Base-by-base conservation (phyloP, 2,888 invertebrate genomes). In the Noctua janthe region DNA sequence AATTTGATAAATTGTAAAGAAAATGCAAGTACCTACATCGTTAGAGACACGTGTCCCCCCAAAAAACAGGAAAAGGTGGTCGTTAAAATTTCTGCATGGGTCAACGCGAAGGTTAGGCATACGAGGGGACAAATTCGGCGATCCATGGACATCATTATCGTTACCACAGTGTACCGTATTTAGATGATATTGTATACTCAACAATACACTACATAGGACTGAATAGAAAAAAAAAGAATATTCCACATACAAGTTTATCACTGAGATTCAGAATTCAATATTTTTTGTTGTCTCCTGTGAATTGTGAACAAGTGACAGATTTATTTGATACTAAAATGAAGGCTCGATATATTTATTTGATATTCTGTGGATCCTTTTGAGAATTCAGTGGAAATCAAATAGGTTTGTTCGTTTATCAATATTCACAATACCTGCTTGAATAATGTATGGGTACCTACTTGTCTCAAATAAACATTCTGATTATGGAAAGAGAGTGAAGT, bases 41-140 rank as follows among this genome's bases (percentile, higher is more conserved):
- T 88, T 88, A 85, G 71, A 67, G 85, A 76, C 91, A 91, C 91
- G 91, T 89, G 91, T 87, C 87, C 72, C 82, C 66, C 66, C 80
- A 87, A 88, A 89, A 88, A 90, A 89, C 76, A 82, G 81, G 81
- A 76, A 84, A 83, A 90, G 84, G 78, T 88, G 88, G 81, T 90
- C 90, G 86, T 90, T 90, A 90, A 90, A 90, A 90, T 90, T 90
- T 90, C 87, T 90, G 90, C 90, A 85, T 87, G 91, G 90, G 91
- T 90, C 91, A 90, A 85, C 90, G 74, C 39, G 29, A 89, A 85
- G 85, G 82, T 85, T 87, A 75, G 62, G 79, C 71, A 84, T 56
- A 79, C 76, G 86, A 88, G 87, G 90, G 89, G 90, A 87, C 83
- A 75, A 83, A 87, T 88, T 88, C 70, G 77, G 81, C 82, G 84